Percentiles rank a stretch among this genome's conserved stretches.
phyloP scores from a whole-genome alignment of 2,797 vertebrate genomes.

The Argya squamiceps region DNA sequence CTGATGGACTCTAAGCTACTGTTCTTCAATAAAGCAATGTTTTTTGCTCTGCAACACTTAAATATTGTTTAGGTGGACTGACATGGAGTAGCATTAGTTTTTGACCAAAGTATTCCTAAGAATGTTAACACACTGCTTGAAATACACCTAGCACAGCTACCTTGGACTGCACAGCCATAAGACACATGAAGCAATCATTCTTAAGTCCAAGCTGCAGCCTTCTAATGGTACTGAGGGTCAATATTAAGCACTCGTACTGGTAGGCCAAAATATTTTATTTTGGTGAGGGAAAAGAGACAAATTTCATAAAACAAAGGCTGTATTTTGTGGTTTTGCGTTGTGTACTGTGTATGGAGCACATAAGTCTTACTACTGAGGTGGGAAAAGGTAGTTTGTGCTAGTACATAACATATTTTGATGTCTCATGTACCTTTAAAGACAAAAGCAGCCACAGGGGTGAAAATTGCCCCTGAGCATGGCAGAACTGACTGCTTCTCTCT shows the following conservation, averaged over 20 bases:
- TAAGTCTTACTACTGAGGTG: neutral
- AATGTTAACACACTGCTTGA: neutral
- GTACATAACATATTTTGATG: neutral
- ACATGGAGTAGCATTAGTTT: neutral
- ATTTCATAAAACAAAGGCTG: neutral
- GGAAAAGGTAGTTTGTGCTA: neutral
- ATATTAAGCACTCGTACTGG: neutral
- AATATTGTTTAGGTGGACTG: neutral
- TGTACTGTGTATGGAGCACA: neutral
- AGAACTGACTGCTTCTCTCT: neutral
- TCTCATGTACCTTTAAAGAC: neutral
- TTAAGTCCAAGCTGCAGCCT: neutral
- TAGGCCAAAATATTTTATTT: neutral
- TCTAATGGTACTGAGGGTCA: neutral
- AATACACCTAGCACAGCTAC: neutral
- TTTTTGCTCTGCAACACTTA: neutral
- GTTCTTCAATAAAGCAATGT: neutral
- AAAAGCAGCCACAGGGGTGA: neutral
- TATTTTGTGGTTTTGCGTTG: neutral
- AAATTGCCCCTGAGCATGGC: neutral
- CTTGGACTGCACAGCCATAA: neutral
- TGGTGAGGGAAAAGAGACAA: neutral
- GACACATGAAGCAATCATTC: neutral
- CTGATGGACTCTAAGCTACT: neutral
- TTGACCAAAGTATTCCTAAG: neutral